phyloP scores from a whole-genome alignment of 2,113 vertebrate genomes.

The Varanus salvator region DNA sequence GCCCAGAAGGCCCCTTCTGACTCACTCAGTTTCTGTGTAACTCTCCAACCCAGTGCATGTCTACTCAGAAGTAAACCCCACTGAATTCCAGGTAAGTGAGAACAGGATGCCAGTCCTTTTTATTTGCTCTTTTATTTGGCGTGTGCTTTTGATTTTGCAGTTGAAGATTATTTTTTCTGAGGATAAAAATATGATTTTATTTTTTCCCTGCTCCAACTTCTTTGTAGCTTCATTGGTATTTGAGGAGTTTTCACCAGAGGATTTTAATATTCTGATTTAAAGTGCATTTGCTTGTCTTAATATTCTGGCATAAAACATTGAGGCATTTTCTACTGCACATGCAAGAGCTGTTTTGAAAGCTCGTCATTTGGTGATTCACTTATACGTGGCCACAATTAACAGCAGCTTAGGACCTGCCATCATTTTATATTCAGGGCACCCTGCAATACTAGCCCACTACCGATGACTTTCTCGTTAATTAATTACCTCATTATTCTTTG shows the following conservation, averaged over 20 bases:
- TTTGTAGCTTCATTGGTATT: background rate
- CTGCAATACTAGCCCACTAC: slow-evolving; percentile 4
- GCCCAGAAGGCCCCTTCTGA: too few relatives aligned
- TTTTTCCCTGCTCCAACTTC: background rate
- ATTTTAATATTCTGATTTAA: slow-evolving; percentile 1
- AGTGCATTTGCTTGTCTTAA: background rate
- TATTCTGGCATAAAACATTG: background rate
- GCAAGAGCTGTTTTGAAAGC: background rate
- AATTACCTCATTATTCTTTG: slow-evolving; percentile 8
- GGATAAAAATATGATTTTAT: background rate
- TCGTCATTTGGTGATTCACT: slow-evolving; percentile 24
- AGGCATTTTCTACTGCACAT: background rate
- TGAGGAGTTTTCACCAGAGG: background rate
- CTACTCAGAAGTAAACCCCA: too few relatives aligned
- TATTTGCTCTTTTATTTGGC: too few relatives aligned
- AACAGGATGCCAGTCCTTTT: too few relatives aligned
- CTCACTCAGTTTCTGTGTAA: too few relatives aligned
- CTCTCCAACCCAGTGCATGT: too few relatives aligned
- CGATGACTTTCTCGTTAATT: slow-evolving; percentile 15
- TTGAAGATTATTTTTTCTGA: background rate
- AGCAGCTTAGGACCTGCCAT: background rate
- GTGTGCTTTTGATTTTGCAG: background rate
- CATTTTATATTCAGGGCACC: slow-evolving; percentile 1
- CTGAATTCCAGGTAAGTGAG: too few relatives aligned
- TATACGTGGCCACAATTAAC: accelerated